A percentile compares a stretch with the other conserved stretches of the same genome.
Conservation (phyloP, 2,113 vertebrate species). For the Ctenomys sociabilis region DNA sequence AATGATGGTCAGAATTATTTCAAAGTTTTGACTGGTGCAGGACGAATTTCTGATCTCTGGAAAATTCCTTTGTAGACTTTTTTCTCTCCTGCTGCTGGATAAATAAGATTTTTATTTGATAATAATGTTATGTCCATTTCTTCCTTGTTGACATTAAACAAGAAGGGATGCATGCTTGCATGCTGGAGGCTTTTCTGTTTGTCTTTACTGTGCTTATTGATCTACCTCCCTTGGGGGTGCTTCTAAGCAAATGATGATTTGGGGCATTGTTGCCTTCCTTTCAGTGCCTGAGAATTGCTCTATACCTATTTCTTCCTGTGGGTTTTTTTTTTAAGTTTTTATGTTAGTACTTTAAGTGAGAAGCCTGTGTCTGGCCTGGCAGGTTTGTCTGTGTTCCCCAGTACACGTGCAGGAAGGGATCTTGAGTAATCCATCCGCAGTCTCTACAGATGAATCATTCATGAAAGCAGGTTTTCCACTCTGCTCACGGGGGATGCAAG, state of each 20-base stretch:
- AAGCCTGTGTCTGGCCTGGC: not conserved
- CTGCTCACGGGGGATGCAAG: not conserved
- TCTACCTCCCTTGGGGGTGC: not conserved
- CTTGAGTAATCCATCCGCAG: slow-evolving; percentile 48
- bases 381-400: fast-evolving
- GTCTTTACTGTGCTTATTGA: not conserved
- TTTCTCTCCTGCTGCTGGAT: not conserved
- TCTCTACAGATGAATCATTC: slow-evolving; percentile 62
- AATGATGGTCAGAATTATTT: not conserved
- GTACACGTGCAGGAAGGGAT: not conserved
- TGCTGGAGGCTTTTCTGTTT: not conserved
- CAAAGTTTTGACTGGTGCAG: not conserved
- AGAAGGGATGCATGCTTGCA: fast-evolving
- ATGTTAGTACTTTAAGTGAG: not conserved
- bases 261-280: not conserved
- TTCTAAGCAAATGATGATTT: not conserved
- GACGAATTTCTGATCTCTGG: not conserved
- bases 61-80: not conserved
- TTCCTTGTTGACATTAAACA: not conserved
- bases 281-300: fast-evolving
- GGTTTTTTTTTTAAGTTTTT: too few relatives aligned
- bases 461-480: slow-evolving; percentile 48
- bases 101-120: not conserved
- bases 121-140: not conserved
- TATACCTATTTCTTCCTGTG: slow-evolving; percentile 13